A percentile compares a stretch with the other conserved stretches of the same genome.
phyloP scores from a whole-genome alignment of 2,113 vertebrate genomes.

The Chrysemys picta region DNA sequence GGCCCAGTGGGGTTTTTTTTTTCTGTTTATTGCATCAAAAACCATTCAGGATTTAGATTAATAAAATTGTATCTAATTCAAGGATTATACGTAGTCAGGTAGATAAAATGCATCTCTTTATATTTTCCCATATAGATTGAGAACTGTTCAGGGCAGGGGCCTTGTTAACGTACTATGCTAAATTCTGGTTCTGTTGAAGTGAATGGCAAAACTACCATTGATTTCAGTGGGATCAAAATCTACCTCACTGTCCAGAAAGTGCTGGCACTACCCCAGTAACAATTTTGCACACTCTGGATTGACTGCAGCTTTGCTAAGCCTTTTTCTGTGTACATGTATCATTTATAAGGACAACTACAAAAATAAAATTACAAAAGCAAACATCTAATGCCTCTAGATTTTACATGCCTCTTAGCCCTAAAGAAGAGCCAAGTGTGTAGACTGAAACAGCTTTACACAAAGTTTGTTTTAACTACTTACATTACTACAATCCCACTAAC shows the following conservation, averaged over 20 bases:
- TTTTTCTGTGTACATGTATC: conserved; percentile 45
- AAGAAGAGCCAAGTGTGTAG: conserved; percentile 53
- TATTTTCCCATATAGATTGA: not conserved
- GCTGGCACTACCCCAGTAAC: not conserved
- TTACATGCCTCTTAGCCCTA: conserved; percentile 48
- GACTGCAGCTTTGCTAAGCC: not conserved
- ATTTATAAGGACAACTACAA: conserved; percentile 39
- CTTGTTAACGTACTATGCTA: not conserved
- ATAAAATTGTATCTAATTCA: not conserved
- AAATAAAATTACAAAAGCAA: conserved; percentile 50
- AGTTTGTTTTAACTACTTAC: not conserved
- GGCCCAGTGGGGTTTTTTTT: not conserved
- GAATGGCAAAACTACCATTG: not conserved
- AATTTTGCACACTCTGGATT: not conserved
- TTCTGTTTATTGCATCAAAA: not conserved
- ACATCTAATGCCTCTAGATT: conserved; percentile 41
- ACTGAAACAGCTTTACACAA: conserved; percentile 53
- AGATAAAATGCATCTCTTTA: not conserved
- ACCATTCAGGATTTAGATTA: not conserved
- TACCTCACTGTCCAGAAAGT: not conserved
- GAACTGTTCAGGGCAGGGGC: not conserved
- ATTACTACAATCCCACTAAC: conserved; percentile 26
- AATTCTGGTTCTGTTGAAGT: conserved; percentile 2
- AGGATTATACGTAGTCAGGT: not conserved
- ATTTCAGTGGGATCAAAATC: not conserved